A percentile compares a stretch with the other conserved stretches of the same genome.
phyloP scores from a whole-genome alignment of 2,113 vertebrate genomes.

The Rallus limicola region DNA sequence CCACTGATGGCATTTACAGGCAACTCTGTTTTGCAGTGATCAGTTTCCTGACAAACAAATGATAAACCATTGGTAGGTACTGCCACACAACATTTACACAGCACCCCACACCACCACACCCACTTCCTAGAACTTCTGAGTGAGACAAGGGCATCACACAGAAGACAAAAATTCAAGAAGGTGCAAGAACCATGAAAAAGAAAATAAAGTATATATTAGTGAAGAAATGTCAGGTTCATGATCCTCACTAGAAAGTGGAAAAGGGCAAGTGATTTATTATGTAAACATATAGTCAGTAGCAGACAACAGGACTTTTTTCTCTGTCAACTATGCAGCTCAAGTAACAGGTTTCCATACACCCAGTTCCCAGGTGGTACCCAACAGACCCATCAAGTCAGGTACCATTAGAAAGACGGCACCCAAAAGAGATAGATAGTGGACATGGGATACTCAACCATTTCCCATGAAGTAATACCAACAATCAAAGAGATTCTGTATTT shows the following conservation, averaged over 20 bases:
- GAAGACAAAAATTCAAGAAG: neutral
- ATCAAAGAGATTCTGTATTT: neutral
- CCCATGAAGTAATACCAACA: neutral
- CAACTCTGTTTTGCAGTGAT: neutral
- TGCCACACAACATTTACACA: neutral
- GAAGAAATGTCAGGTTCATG: neutral
- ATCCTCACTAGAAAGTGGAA: neutral
- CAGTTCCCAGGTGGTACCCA: neutral
- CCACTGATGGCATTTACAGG: neutral
- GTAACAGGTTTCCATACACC: neutral
- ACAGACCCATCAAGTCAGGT: neutral
- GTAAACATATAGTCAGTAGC: neutral
- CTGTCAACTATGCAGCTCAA: neutral
- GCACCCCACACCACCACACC: neutral
- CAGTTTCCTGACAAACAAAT: neutral
- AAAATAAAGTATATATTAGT: neutral
- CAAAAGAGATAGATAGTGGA: neutral
- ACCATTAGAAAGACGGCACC: neutral
- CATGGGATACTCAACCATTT: neutral
- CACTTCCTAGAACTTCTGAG: neutral
- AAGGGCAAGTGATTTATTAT: neutral
- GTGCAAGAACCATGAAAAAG: neutral
- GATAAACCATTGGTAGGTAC: neutral
- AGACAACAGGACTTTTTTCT: fast-evolving
- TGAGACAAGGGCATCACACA: neutral